Percentiles rank a stretch among this genome's conserved stretches.
Evolutionary conservation across 2,113 vertebrate species (phyloP).

Genomic region (Galbula dea): DNA sequence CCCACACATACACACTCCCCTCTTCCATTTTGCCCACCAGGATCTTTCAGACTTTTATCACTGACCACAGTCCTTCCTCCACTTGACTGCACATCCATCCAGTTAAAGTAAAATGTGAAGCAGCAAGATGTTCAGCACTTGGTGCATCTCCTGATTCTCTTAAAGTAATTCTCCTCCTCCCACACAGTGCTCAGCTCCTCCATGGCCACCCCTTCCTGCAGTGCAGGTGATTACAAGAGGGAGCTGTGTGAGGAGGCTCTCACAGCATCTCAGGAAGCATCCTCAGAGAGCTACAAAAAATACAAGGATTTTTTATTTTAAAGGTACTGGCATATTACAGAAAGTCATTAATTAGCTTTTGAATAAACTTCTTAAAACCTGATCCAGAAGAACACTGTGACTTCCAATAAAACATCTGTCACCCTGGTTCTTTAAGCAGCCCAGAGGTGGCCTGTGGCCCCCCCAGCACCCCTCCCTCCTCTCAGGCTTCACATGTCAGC

Average conservation of each 20-base stretch:
- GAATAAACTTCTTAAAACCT: neutral
- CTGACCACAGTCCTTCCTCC: neutral
- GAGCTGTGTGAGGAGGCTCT: neutral
- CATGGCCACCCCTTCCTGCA: neutral
- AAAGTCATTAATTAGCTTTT: neutral
- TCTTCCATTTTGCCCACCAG: neutral
- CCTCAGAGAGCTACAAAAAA: neutral
- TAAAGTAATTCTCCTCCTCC: neutral
- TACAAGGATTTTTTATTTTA: neutral
- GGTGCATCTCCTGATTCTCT: neutral
- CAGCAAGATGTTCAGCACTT: neutral
- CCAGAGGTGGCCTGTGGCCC: neutral
- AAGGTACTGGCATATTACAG: neutral
- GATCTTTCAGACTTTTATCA: neutral
- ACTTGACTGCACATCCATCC: neutral
- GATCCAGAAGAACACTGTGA: neutral
- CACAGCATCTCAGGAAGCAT: neutral
- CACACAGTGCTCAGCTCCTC: neutral
- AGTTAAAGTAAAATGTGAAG: neutral
- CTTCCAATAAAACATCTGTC: no score
- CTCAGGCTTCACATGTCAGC: neutral
- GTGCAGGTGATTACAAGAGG: neutral
- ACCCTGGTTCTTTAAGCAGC: neutral
- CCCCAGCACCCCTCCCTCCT: neutral
- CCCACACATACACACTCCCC: accelerated